Percentiles rank a stretch among this genome's conserved stretches.
phyloP scores from a whole-genome alignment of 2,797 vertebrate genomes.

The Darevskia mixta region DNA sequence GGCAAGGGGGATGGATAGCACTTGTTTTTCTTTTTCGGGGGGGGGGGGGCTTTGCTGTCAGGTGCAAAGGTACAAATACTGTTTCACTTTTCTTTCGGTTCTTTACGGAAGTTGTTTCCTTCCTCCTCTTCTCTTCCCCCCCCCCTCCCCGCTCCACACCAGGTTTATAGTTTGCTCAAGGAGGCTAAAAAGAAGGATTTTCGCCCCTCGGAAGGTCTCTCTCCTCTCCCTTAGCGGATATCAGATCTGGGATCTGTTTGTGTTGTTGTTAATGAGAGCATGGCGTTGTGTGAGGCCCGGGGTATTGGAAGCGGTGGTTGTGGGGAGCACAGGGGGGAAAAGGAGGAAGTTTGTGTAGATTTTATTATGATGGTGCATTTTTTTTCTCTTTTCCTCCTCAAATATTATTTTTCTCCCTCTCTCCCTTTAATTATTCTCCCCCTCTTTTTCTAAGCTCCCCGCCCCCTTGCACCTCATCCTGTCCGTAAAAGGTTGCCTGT shows the following conservation, averaged over 20 bases:
- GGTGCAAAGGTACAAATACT: slow-evolving; percentile 46
- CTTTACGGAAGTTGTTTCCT: slow-evolving; percentile 78
- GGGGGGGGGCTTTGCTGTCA: slow-evolving; percentile 32
- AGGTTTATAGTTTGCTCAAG: neutral
- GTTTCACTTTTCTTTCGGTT: slow-evolving; percentile 80
- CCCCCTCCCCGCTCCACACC: neutral
- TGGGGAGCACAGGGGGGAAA: slow-evolving; percentile 42
- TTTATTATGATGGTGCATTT: slow-evolving; percentile 66
- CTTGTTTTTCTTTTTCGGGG: neutral
- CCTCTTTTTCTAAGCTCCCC: slow-evolving; percentile 52
- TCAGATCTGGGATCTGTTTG: slow-evolving; percentile 12
- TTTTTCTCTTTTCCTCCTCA: slow-evolving; percentile 4
- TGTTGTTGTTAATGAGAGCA: slow-evolving; percentile 45
- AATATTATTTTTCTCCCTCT: neutral
- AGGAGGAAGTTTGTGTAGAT: slow-evolving; percentile 70
- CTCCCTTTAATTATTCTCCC: slow-evolving; percentile 58
- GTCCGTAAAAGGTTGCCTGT: slow-evolving; percentile 80
- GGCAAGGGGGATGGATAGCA: neutral
- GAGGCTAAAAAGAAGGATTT: neutral
- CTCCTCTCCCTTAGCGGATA: neutral
- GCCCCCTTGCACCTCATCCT: slow-evolving; percentile 56
- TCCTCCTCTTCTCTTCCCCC: neutral
- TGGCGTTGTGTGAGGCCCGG: slow-evolving; percentile 58
- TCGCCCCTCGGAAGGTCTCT: neutral
- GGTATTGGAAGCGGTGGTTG: slow-evolving; percentile 41